Evolutionary conservation across 2,113 vertebrate species (phyloP).

Genomic region (Forbesichthys agassizii): DNA sequence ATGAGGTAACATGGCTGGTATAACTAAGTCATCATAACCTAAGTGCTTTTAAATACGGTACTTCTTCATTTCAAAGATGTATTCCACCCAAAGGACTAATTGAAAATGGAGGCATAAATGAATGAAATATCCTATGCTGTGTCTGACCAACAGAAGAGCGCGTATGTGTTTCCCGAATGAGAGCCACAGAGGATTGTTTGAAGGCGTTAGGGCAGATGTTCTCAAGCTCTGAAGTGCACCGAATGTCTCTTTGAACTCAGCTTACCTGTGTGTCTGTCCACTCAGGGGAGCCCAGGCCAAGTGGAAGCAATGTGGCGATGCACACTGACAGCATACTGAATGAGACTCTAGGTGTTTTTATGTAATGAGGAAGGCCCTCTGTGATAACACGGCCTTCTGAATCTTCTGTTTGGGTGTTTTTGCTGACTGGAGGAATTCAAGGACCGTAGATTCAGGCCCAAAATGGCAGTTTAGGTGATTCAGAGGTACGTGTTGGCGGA

Average conservation of each 20-base stretch:
- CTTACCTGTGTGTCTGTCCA: conserved; percentile 42
- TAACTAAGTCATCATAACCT: no score
- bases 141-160: background rate
- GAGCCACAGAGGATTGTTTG: conserved; percentile 25
- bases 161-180: conserved; percentile 19
- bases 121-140: background rate
- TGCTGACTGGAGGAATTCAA: conserved; percentile 21
- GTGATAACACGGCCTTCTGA: conserved; percentile 20
- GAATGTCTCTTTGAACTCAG: background rate
- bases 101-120: background rate
- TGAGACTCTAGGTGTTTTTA: conserved; percentile 40
- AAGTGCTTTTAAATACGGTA: no score
- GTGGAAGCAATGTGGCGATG: background rate
- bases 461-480: conserved; percentile 65
- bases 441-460: conserved; percentile 9
- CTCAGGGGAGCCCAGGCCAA: conserved; percentile 2
- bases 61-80: no score
- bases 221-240: conserved; percentile 1
- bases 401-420: background rate
- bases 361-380: conserved; percentile 38
- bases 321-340: conserved; percentile 26
- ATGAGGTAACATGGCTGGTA: conserved; percentile 28
- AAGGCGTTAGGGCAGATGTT: conserved; percentile 42
- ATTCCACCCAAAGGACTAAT: no score
- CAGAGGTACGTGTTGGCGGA: conserved; percentile 66